phyloP scores from a whole-genome alignment of 2,113 vertebrate genomes.

The Plecturocebus donacophilus region DNA sequence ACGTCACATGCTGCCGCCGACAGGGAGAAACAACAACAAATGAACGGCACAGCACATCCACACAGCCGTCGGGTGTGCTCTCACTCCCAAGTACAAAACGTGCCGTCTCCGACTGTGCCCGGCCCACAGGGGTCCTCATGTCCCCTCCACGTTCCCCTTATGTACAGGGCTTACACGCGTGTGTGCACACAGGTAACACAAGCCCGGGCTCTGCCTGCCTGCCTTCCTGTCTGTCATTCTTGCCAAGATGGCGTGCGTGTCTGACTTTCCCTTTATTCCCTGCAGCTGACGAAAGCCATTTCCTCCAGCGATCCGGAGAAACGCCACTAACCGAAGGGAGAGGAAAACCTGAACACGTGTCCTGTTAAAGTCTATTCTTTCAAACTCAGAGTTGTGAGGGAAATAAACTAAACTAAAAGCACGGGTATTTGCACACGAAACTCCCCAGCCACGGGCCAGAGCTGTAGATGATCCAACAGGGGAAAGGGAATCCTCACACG shows the following conservation, averaged over 20 bases:
- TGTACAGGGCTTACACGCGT: neutral
- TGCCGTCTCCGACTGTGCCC: neutral
- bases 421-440: neutral
- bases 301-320: neutral
- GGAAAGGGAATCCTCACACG: neutral
- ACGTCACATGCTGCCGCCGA: neutral
- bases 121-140: neutral
- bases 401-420: neutral
- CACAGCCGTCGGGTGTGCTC: too few relatives aligned
- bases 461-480: neutral
- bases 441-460: neutral
- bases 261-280: neutral
- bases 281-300: neutral
- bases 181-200: too few relatives aligned
- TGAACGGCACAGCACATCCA: too few relatives aligned
- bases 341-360: neutral
- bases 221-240: neutral
- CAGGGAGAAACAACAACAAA: too few relatives aligned
- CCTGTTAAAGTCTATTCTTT: neutral
- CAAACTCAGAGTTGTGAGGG: neutral
- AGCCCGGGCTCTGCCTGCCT: neutral
- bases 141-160: neutral
- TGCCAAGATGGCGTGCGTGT: neutral
- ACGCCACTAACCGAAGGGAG: neutral
- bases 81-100: fast-evolving